Conservation (phyloP, 2,797 vertebrate genomes). For the Erethizon dorsatum region DNA sequence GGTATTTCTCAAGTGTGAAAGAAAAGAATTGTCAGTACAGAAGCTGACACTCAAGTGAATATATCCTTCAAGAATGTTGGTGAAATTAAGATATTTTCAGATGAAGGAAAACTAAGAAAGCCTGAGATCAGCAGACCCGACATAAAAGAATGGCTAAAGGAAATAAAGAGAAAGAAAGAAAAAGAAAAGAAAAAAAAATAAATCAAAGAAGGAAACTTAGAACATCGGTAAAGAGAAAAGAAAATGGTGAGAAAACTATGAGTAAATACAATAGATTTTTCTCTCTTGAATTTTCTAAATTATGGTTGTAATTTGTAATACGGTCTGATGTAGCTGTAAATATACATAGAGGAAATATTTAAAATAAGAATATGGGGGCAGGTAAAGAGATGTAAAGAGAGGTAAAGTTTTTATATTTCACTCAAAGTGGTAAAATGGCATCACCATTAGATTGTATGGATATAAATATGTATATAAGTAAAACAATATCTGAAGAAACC, state of each 20-base stretch:
- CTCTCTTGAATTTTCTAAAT: background rate
- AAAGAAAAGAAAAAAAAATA: background rate
- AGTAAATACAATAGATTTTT: background rate
- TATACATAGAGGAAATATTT: background rate
- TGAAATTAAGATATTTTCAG: background rate
- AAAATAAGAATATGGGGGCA: background rate
- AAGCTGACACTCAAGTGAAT: background rate
- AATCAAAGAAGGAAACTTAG: background rate
- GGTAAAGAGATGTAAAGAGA: background rate
- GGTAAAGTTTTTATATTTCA: background rate
- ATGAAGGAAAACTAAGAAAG: background rate
- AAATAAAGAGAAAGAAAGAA: background rate
- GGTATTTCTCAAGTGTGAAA: constrained; percentile 17
- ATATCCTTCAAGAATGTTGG: background rate
- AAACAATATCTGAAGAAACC: background rate
- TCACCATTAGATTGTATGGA: background rate
- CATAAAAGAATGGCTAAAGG: background rate
- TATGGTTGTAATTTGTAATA: background rate
- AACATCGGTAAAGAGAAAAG: background rate
- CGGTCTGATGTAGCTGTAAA: background rate
- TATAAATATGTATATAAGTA: background rate
- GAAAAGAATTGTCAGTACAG: background rate
- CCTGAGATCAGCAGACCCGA: background rate
- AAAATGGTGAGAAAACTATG: background rate
- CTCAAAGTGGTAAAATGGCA: background rate